Conservation (phyloP, 2,797 vertebrate species). For the Karalla daura region DNA sequence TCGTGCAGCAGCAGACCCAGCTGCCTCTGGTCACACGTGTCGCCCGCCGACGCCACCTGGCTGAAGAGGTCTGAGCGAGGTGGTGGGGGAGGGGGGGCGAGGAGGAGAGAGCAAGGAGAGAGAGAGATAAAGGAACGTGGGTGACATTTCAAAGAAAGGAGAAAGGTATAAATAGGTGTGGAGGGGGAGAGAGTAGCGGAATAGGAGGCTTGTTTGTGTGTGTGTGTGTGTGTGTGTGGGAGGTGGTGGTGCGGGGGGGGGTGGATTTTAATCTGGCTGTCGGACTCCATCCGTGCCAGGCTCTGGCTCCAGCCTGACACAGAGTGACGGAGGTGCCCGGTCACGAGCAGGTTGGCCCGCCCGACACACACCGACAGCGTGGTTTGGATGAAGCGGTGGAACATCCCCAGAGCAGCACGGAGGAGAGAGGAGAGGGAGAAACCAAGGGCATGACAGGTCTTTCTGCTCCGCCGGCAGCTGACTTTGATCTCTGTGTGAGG, state of each 20-base stretch:
- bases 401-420: constrained; percentile 39
- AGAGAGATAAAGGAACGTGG: constrained; percentile 12
- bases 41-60: constrained; percentile 90
- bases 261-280: constrained; percentile 33
- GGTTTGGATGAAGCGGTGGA: constrained; percentile 41
- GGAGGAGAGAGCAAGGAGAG: background rate
- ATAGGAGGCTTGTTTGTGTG: constrained; percentile 28
- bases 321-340: constrained; percentile 44
- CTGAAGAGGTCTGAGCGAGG: constrained; percentile 89
- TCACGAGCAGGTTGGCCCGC: constrained; percentile 23
- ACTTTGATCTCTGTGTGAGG: constrained; percentile 70
- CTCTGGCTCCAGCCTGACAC: constrained; percentile 3
- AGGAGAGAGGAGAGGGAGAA: constrained; percentile 15
- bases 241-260: constrained; percentile 20
- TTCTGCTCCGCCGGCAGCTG: constrained; percentile 53
- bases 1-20: constrained; percentile 94
- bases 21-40: constrained; percentile 95
- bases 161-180: constrained; percentile 36
- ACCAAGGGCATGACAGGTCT: constrained; percentile 46
- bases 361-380: constrained; percentile 11
- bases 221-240: constrained; percentile 23
- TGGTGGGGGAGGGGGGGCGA: background rate
- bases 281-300: constrained; percentile 12
- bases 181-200: constrained; percentile 16
- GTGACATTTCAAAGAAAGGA: constrained; percentile 36